These are phyloP conservation scores for Formicarius rufipectus DNA, from an alignment of 2,113 vertebrate genomes.

Conservation along the genomic window DNA sequence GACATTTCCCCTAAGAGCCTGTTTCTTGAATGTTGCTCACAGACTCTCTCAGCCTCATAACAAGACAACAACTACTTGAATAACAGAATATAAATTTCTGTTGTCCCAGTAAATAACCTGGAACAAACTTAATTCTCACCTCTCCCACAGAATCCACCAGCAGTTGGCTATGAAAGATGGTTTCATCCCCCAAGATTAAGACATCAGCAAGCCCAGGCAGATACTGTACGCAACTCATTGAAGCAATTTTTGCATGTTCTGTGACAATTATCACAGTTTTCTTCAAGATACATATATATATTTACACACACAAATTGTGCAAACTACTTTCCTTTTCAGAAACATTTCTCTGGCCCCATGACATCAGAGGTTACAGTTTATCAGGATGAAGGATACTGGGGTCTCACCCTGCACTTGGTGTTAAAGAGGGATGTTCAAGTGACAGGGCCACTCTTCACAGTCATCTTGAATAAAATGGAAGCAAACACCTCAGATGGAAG, in stretches of 20 bases:
- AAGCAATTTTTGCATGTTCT: neutral
- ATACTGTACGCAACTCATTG: neutral
- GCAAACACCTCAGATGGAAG: neutral
- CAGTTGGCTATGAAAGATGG: rapidly evolving
- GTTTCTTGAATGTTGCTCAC: neutral
- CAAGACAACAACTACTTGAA: neutral
- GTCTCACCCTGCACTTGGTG: rapidly evolving
- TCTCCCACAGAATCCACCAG: neutral
- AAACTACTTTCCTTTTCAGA: neutral
- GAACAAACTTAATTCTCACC: neutral
- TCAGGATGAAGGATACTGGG: neutral
- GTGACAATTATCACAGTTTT: neutral
- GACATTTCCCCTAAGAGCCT: neutral
- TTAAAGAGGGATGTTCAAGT: neutral
- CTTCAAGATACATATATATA: neutral
- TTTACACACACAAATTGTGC: neutral
- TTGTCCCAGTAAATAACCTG: neutral
- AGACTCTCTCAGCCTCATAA: neutral
- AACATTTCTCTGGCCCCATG: neutral
- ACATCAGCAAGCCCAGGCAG: neutral
- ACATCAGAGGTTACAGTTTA: neutral
- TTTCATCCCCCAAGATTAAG: neutral
- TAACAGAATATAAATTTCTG: neutral
- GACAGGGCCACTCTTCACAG: neutral
- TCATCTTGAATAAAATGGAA: neutral